Evolutionary conservation across 2,888 invertebrate genomes (phyloP), one percentile per base, ranked within the genome.

Genomic region (Sipha maydis): DNA sequence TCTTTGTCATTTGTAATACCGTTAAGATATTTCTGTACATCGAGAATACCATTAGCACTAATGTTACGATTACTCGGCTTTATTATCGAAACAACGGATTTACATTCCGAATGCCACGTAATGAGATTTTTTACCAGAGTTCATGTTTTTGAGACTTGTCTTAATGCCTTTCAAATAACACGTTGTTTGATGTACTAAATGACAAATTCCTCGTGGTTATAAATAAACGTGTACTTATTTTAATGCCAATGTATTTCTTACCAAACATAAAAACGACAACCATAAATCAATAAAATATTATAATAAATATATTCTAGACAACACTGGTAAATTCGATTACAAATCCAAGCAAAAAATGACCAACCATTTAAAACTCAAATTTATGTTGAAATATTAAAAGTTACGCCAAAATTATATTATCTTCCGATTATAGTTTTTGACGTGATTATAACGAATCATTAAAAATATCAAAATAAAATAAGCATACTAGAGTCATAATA

Each of bases 171-270:
- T 69, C 21, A 7, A 61, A 61, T 69, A 48, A 48, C 28, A 9
- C 41, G 69, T 31, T 69, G 28, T 25, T 77, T 54, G n/a, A 54
- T 28, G 14, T 28, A 28, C 48, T 28, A 28, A 77, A 38, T 54
- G 38, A 77, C 3, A 77, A 77, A 77, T 77, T 48, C n/a, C 17
- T 28, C 19, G 28, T n/a, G 28, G 28, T 5, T 25, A 25, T 54
- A 77, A 82, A 82, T 21, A 71, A 48, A 82, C 69, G 48, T 82
- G 41, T 14, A 38, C 31, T 73, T 73, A 14, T 56, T 56, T 48
- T 82, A 48, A 82, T 71, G 69, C 25, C 54, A 34, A 31, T 34
- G 1, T 25, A 83, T 25, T 71, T 54, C 31, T 83, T 73, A 83
- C 48, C 19, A 83, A 34, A 48, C 19, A 31, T 34, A 28, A 71